Evolutionary conservation across 2,888 invertebrate species (phyloP).

Genomic region (Drosophila prolongata): DNA sequence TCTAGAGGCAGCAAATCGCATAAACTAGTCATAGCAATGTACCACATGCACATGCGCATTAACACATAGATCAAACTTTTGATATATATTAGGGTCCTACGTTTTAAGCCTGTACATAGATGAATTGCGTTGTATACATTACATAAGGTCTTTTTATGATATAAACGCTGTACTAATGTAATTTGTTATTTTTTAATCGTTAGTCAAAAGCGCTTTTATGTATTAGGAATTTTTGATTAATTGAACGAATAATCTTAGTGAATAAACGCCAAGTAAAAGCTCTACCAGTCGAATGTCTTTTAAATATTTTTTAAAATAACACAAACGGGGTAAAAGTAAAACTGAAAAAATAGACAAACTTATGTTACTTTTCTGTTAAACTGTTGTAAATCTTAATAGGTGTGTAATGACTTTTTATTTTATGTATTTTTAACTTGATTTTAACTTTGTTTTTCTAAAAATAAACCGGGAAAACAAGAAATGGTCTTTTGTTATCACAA

Average conservation of each 20-base stretch:
- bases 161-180: constrained; percentile 44
- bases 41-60: constrained; percentile 38
- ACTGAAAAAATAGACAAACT: too few species aligned
- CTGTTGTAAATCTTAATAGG: too few species aligned
- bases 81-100: constrained; percentile 39
- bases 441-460: too few species aligned
- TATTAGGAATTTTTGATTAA: constrained; percentile 59
- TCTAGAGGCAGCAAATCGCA: constrained; percentile 47
- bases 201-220: constrained; percentile 70
- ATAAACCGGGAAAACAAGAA: too few species aligned
- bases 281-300: not conserved
- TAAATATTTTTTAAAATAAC: not conserved
- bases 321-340: not conserved
- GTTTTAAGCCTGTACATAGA: constrained; percentile 64
- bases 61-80: constrained; percentile 21
- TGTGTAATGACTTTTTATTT: too few species aligned
- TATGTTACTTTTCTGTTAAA: too few species aligned
- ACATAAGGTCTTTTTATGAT: constrained; percentile 59
- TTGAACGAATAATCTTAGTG: constrained; percentile 35
- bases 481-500: too few species aligned
- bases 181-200: constrained; percentile 71
- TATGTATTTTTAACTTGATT: too few species aligned
- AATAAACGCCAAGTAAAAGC: constrained; percentile 52
- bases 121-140: constrained; percentile 61
- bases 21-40: constrained; percentile 67